phyloP scores from a whole-genome alignment of 1,140 invertebrate species.

The Drosophila kohkoa region DNA sequence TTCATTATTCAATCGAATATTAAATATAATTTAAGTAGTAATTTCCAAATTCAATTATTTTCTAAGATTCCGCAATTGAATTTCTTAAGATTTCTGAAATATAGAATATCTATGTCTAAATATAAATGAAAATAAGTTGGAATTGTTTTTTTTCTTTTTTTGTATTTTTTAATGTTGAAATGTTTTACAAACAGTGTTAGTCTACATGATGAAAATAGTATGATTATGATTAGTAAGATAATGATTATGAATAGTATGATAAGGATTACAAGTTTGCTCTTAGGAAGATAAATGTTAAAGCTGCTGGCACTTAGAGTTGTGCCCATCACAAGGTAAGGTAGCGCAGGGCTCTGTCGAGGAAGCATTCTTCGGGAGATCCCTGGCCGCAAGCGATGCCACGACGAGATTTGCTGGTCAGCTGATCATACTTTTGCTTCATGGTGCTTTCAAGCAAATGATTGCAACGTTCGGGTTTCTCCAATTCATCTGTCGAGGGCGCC shows the following conservation, averaged over 20 bases:
- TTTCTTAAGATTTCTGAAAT: not conserved
- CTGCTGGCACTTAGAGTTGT: not conserved
- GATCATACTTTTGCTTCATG: constrained; percentile 32
- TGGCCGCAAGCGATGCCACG: constrained; percentile 35
- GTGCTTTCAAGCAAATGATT: constrained; percentile 30
- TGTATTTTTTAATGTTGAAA: constrained; percentile 24
- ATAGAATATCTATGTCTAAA: not conserved
- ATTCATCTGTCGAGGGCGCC: constrained; percentile 4
- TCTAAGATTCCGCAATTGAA: too few relatives aligned
- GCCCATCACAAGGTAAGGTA: constrained; percentile 70
- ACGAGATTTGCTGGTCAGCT: constrained; percentile 41
- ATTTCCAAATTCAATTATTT: too few relatives aligned
- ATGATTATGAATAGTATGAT: not conserved
- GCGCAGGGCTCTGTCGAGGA: constrained; percentile 73
- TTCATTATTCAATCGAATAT: too few relatives aligned
- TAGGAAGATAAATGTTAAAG: constrained; percentile 16
- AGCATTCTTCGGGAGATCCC: constrained; percentile 59
- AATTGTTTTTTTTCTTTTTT: not conserved
- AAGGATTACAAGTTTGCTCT: not conserved
- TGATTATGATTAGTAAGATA: not conserved
- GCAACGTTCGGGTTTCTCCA: constrained; percentile 22
- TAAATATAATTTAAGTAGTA: too few relatives aligned
- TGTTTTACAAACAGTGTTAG: constrained; percentile 46
- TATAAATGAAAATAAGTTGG: not conserved
- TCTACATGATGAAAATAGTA: not conserved